Evolutionary conservation across 2,797 vertebrate genomes (phyloP), one percentile per base, ranked within the genome.

Genomic region (Enteromius argenteus): DNA sequence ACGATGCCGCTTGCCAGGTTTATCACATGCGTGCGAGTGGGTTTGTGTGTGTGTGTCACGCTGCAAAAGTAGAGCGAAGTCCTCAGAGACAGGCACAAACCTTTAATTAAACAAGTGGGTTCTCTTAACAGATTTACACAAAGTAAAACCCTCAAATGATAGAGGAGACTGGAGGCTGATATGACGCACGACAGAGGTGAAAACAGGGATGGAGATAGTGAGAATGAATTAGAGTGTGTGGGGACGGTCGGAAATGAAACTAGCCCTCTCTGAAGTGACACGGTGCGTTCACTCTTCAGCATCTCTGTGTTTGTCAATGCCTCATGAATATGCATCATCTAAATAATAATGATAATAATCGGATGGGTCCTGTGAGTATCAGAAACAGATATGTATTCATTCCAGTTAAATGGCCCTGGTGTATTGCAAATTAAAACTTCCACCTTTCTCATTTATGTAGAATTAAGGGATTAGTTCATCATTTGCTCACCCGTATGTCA

Each of bases 261-360:
- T 62, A 82, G 84, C 84, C 85, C 84, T 51, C 27, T 77, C 60
- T 84, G 79, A 86, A 78, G 87, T 78, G 77, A 51, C 64, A 82
- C 81, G 60, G 4, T 46, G 74, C 44, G 39, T 81, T 53, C 83
- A 85, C 88, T 89, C 88, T 49, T 82, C 39, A 14, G 46, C 32
- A 15, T 19, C 75, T 72, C 80, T 1, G 69, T 85, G 58, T 81
- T 73, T 62, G 49, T 90, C 90, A 84, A 21, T 83, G 90, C 82
- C 87, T 85, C 90, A 93, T 94, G 92, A 94, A 95, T 94, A 93
- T 94, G 90, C 90, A 94, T 93, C 83, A 66, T 60, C 80, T 58
- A 64, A 88, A 92, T 89, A 91, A 92, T 90, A 88, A 83, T 9
- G 86, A 92, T 93, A 84, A 81, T 90, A 90, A 93, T 94, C 91